Base-by-base conservation (phyloP, 1,140 invertebrate species). In the Mycetomoellerius zeteki region DNA sequence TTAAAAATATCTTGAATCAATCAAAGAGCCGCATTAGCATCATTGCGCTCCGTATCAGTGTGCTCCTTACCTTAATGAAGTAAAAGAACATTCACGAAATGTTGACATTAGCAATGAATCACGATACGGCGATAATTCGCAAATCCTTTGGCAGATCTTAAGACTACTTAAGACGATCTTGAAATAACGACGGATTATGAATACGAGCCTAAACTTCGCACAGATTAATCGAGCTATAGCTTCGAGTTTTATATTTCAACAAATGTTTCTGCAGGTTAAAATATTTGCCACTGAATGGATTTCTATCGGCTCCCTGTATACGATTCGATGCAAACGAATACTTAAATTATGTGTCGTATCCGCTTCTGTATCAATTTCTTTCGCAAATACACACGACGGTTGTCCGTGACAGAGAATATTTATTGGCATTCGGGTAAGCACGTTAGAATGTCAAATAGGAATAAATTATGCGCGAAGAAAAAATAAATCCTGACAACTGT, bases 231-330 rank as follows among this genome's bases (percentile, higher is more conserved):
- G 43, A 67, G 4, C 10, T 71, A 65, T 2, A 81, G 80, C 85
- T 37, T 43, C 37, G 37, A 47, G 8, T n/a, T 60, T 2, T 30
- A 0, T 58, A 19, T 37, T 7, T 14, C 76, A 54, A 90, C 5
- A 10, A 72, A 81, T 81, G 54, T 77, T 88, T 86, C 43, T 72
- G 16, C 77, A 94, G 92, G 65, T 88, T 94, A 56, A 91, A 76
- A 64, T 93, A 94, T 91, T 92, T 94, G 80, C 94, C 94, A 33
- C 64, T 93, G 33, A 94, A 94, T 85, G 94, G 90, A 78, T 94
- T 94, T 88, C n/a, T 93, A 21, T 94, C 94, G 10, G 71, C 88
- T 58, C 93, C 93, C 12, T 89, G 65, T 33, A 93, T 94, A 50
- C 88, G 78, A 81, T 94, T 94, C 84, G 90, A 93, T 50, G 89